Evolutionary conservation across 2,888 invertebrate species (phyloP).

Genomic region (Helleia helle): DNA sequence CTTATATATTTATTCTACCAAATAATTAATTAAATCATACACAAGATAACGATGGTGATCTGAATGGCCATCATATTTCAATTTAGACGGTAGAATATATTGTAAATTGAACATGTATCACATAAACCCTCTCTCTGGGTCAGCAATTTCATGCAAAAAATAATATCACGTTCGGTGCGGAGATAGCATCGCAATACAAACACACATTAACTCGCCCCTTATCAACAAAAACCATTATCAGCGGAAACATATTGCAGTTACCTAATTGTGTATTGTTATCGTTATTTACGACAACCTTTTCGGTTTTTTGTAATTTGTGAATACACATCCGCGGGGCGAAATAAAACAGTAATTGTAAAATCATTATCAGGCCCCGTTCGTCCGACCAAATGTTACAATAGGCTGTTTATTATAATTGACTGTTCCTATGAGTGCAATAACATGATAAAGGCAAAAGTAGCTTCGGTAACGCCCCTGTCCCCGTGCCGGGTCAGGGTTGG

Average conservation of each 20-base stretch:
- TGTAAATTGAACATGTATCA: neutral
- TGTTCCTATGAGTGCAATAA: no score
- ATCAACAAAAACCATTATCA: slow-evolving; percentile 19
- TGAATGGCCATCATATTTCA: neutral
- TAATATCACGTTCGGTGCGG: slow-evolving; percentile 10
- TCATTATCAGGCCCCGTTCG: neutral
- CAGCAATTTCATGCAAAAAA: neutral
- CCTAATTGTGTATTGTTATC: slow-evolving; percentile 20
- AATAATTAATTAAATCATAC: neutral
- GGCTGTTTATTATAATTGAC: no score
- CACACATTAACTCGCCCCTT: slow-evolving; percentile 2
- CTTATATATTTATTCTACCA: no score
- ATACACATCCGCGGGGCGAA: neutral
- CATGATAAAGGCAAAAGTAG: no score
- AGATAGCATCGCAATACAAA: neutral
- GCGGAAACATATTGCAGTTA: slow-evolving; percentile 19
- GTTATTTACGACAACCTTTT: neutral
- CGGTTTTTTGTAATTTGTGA: neutral
- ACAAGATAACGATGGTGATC: neutral
- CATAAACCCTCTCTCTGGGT: neutral
- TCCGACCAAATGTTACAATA: no score
- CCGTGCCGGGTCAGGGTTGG: no score
- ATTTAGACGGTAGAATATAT: neutral
- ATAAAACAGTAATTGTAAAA: no score
- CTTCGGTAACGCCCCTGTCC: no score